These are phyloP conservation scores for Pyxicephalus adspersus DNA, from an alignment of 2,113 vertebrate species.

Conservation along the genomic window DNA sequence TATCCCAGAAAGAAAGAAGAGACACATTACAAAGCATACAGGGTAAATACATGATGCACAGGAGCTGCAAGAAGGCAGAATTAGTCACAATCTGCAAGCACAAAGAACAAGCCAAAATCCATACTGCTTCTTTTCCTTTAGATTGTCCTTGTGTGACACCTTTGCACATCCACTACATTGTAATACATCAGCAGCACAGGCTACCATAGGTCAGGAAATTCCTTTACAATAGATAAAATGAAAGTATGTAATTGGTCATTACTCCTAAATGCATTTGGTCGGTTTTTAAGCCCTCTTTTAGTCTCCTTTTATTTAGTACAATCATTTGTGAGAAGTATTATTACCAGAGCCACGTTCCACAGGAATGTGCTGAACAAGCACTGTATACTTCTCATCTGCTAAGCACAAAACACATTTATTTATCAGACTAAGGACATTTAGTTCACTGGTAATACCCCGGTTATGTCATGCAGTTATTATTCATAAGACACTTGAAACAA, in stretches of 20 bases:
- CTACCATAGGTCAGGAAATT: slow-evolving; percentile 33
- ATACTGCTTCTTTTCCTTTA: slow-evolving; percentile 39
- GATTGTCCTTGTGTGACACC: slow-evolving; percentile 55
- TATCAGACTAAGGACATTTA: neutral
- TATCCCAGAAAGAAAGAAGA: slow-evolving; percentile 68
- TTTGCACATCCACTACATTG: slow-evolving; percentile 67
- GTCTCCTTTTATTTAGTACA: slow-evolving; percentile 63
- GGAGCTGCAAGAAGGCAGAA: slow-evolving; percentile 44
- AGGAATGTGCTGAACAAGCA: slow-evolving; percentile 60
- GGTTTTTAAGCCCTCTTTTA: slow-evolving; percentile 27
- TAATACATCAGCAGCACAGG: slow-evolving; percentile 67
- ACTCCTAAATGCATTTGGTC: neutral
- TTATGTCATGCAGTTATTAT: slow-evolving; percentile 30
- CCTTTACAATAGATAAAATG: slow-evolving; percentile 18
- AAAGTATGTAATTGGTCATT: neutral
- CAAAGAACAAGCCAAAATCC: slow-evolving; percentile 47
- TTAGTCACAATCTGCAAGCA: slow-evolving; percentile 53
- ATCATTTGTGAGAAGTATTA: slow-evolving; percentile 65
- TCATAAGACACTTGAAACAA: slow-evolving; percentile 6
- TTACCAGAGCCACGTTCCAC: slow-evolving; percentile 64
- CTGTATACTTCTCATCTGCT: slow-evolving; percentile 53
- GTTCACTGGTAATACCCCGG: neutral
- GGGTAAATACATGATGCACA: slow-evolving; percentile 40
- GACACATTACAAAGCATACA: slow-evolving; percentile 61
- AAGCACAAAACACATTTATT: slow-evolving; percentile 43